Evolutionary conservation across 2,797 vertebrate genomes (phyloP), one percentile per base, ranked within the genome.

Genomic region (Telmatherina bonti): DNA sequence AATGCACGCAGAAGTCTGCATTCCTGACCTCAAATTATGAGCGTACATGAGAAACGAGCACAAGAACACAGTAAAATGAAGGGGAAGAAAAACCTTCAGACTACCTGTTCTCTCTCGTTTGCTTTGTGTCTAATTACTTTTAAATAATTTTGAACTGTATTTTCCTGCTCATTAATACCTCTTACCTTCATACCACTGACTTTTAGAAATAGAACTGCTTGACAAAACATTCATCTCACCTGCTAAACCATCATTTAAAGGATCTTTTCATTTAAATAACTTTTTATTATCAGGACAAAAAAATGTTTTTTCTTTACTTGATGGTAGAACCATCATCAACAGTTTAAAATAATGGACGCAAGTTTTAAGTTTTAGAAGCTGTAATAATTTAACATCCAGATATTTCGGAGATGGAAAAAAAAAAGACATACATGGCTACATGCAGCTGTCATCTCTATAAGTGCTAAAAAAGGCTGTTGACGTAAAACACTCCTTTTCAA

Each of bases 1-100:
- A 52, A 60, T 69, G 31, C 26, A 51, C 24, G 27, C 36, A 24
- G 13, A 4, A 69, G 31, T 11, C 26, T 51, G 24, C 31, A 59
- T 59, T 59, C 29, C 55, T 64, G 29, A 29, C 29, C 18, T 22
- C 43, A 61, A 76, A 66, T 51, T 2, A 85, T 62, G 33, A 65
- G n/a, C 51, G 30, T 52, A 55, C 15, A 54, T 65, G 27, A 65
- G 41, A 2, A 31, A 68, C 16, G 56, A 54, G 49, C 38, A 33
- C 15, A 67, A 62, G 33, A 66, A 60, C 3, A 69, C 51, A 53
- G 51, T 15, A 26, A 53, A 27, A 31, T 31, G 30, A 31, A 45
- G 33, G 52, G 18, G 16, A 24, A 47, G 30, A 9, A 22, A 4
- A 22, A 43, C 7, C 22, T 29, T 56, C 27, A 61, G 27, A 67